Conservation (phyloP, 2,888 invertebrate genomes). For the Lomographa bimaculata region DNA sequence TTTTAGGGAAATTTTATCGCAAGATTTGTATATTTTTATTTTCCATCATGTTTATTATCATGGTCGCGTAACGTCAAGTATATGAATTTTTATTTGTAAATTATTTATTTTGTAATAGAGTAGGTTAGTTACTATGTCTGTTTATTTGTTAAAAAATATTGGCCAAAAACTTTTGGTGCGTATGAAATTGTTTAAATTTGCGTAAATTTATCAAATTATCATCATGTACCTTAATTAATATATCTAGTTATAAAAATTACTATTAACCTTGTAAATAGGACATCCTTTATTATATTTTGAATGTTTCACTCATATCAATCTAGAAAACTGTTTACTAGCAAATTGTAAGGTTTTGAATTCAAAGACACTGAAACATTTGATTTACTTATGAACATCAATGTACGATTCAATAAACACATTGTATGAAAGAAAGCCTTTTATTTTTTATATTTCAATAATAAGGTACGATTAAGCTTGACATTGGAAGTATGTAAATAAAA, state of each 20-base stretch:
- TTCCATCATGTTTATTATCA: too few relatives aligned
- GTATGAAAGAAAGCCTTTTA: constrained; percentile 45
- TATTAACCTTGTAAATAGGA: constrained; percentile 70
- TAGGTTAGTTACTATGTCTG: constrained; percentile 13
- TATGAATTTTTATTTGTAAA: constrained; percentile 8
- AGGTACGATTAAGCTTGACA: too few relatives aligned
- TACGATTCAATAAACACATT: constrained; percentile 80
- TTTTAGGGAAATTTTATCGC: too few relatives aligned
- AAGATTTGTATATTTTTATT: too few relatives aligned
- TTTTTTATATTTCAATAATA: too few relatives aligned
- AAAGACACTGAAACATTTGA: constrained; percentile 69
- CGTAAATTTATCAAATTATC: constrained; percentile 45
- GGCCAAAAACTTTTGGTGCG: constrained; percentile 57
- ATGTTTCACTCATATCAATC: constrained; percentile 80
- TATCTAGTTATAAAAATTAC: constrained; percentile 55
- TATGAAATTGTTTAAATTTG: constrained; percentile 57
- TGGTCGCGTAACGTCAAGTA: constrained; percentile 1
- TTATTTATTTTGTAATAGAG: constrained; percentile 2
- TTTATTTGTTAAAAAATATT: constrained; percentile 38
- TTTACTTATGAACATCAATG: constrained; percentile 75
- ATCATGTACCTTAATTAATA: constrained; percentile 51
- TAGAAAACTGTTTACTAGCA: constrained; percentile 76
- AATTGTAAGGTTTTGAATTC: constrained; percentile 72
- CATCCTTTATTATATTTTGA: constrained; percentile 72
- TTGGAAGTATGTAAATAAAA: too few relatives aligned